Evolutionary conservation across 2,888 invertebrate genomes (phyloP).

Genomic region (Octonoba sinensis): DNA sequence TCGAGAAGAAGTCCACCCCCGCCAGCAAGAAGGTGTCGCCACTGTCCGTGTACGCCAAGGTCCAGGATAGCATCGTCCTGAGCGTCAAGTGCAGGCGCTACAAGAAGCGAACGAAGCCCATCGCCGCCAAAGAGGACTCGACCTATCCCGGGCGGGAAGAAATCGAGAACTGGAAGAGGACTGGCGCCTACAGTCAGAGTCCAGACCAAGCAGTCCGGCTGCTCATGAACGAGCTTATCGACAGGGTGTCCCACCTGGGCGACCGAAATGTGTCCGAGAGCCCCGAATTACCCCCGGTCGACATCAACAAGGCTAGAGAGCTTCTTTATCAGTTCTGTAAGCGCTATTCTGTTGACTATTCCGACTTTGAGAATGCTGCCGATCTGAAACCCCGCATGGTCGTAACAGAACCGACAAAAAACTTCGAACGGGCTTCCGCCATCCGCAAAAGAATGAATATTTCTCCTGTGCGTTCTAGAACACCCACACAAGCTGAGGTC

Average conservation of each 20-base stretch:
- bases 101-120: constrained; percentile 54
- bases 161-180: constrained; percentile 41
- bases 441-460: constrained; percentile 56
- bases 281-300: constrained; percentile 32
- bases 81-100: constrained; percentile 55
- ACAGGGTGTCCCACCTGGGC: constrained; percentile 20
- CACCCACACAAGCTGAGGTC: constrained; percentile 2
- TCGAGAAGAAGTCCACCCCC: constrained; percentile 52
- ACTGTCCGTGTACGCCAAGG: constrained; percentile 52
- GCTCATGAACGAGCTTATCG: constrained; percentile 31
- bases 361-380: constrained; percentile 44
- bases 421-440: constrained; percentile 62
- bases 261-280: constrained; percentile 21
- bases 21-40: constrained; percentile 56
- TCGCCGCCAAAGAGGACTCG: constrained; percentile 25
- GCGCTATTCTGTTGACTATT: constrained; percentile 46
- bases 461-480: constrained; percentile 18
- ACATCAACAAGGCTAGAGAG: constrained; percentile 27
- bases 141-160: constrained; percentile 33
- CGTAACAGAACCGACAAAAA: constrained; percentile 49
- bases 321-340: constrained; percentile 51
- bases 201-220: constrained; percentile 40
- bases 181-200: constrained; percentile 31
- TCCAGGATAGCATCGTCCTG: constrained; percentile 42
- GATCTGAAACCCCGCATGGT: constrained; percentile 24